A percentile compares a stretch with the other conserved stretches of the same genome.
phyloP scores from a whole-genome alignment of 2,888 invertebrate genomes.

The Antitype chi region DNA sequence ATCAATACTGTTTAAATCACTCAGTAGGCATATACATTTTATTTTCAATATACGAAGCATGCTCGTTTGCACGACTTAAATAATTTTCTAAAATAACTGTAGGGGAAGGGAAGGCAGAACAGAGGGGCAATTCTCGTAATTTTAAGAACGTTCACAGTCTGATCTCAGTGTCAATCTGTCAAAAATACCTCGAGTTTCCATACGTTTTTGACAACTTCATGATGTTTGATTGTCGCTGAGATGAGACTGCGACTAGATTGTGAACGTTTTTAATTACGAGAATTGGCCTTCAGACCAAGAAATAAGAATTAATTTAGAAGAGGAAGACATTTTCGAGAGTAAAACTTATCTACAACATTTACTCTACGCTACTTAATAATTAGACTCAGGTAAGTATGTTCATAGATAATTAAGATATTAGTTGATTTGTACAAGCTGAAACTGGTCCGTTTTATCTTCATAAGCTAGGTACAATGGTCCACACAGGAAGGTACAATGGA shows the following conservation, averaged over 20 bases:
- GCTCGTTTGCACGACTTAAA: slow-evolving; percentile 1
- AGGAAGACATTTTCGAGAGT: not conserved
- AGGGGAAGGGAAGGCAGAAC: not conserved
- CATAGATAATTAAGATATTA: not conserved
- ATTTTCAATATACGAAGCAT: slow-evolving; percentile 2
- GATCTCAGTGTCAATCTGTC: no score
- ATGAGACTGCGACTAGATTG: no score
- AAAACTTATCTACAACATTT: not conserved
- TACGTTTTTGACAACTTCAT: no score
- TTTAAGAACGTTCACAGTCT: no score
- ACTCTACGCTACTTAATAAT: not conserved
- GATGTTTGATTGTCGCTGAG: no score
- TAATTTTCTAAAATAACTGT: not conserved
- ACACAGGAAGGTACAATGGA: not conserved
- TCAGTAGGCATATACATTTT: not conserved
- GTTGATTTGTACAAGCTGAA: not conserved
- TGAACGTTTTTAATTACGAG: no score
- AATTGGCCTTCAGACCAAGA: no score
- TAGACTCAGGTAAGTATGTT: not conserved
- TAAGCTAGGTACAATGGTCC: not conserved
- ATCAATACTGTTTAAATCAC: slow-evolving; percentile 6
- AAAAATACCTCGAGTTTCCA: no score
- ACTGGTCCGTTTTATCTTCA: not conserved
- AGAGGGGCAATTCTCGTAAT: no score
- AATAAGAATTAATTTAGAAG: not conserved